Conservation (phyloP, 1,140 invertebrate species). For the Drosophila albomicans region DNA sequence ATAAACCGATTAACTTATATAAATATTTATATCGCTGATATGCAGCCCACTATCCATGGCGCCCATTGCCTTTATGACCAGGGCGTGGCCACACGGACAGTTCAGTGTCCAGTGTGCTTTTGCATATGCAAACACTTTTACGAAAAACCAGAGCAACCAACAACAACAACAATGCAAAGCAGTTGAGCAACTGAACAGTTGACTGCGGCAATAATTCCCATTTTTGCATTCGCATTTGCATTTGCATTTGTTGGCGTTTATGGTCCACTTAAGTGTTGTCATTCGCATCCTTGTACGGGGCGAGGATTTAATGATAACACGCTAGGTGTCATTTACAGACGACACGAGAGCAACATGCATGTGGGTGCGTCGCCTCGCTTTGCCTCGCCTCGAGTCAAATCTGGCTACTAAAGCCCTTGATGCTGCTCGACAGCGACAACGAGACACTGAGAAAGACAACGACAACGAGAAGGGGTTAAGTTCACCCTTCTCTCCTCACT, state of each 20-base stretch:
- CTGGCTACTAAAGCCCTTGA: constrained; percentile 3
- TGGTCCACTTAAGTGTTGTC: constrained; percentile 79
- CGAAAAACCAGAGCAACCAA: not conserved
- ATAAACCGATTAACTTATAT: constrained; percentile 83
- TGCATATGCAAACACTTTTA: constrained; percentile 79
- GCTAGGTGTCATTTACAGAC: constrained; percentile 73
- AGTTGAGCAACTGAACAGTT: constrained; percentile 24
- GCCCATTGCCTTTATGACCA: constrained; percentile 52
- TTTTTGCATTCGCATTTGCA: constrained; percentile 77
- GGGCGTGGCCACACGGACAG: constrained; percentile 37
- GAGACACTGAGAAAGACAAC: not conserved
- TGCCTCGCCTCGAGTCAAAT: not conserved
- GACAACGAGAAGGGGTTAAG: constrained; percentile 11
- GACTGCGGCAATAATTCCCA: constrained; percentile 67
- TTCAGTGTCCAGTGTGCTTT: constrained; percentile 46
- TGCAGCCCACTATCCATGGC: constrained; percentile 53
- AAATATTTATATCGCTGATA: constrained; percentile 81
- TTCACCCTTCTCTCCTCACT: constrained; percentile 11
- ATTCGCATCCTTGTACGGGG: constrained; percentile 44
- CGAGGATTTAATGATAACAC: constrained; percentile 73
- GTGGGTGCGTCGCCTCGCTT: not conserved
- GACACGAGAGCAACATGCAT: constrained; percentile 6
- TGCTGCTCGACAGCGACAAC: not conserved
- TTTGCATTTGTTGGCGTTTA: constrained; percentile 81
- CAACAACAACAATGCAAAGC: constrained; percentile 19